These are phyloP conservation scores for Synanthedon andrenaeformis DNA, from an alignment of 2,888 invertebrate species.

Conservation along the genomic window DNA sequence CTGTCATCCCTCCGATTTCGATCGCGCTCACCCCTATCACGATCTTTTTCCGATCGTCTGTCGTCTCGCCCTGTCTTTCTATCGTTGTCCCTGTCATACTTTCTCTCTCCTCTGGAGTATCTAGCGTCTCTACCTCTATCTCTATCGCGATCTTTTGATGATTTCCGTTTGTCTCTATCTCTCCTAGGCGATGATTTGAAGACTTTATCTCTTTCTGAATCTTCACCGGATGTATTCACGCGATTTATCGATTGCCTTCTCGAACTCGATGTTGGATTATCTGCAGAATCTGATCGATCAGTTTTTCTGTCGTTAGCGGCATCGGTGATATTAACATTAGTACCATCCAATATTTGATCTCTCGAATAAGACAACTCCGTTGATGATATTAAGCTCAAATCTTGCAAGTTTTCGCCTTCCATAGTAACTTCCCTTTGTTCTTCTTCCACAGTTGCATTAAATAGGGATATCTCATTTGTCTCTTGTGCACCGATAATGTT, in stretches of 20 bases:
- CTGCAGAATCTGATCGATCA: conserved; percentile 39
- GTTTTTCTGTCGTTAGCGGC: conserved; percentile 26
- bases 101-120: conserved; percentile 42
- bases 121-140: conserved; percentile 34
- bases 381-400: conserved; percentile 45
- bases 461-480: conserved; percentile 26
- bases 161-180: conserved; percentile 37
- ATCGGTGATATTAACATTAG: conserved; percentile 38
- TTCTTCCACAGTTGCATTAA: conserved; percentile 29
- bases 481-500: conserved; percentile 37
- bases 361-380: conserved; percentile 45
- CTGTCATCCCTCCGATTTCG: conserved; percentile 29
- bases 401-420: conserved; percentile 72
- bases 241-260: conserved; percentile 40
- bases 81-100: conserved; percentile 37
- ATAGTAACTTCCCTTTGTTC: conserved; percentile 67
- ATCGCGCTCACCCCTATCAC: conserved; percentile 22
- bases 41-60: conserved; percentile 26
- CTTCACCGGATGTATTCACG: conserved; percentile 50
- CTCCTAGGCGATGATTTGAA: conserved; percentile 46
- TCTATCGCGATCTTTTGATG: conserved; percentile 33
- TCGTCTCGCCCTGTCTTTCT: conserved; percentile 34
- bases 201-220: conserved; percentile 51
- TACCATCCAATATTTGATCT: conserved; percentile 65
- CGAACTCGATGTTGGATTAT: conserved; percentile 33